Conservation (phyloP, 2,113 vertebrate genomes). For the Oriolus oriolus region DNA sequence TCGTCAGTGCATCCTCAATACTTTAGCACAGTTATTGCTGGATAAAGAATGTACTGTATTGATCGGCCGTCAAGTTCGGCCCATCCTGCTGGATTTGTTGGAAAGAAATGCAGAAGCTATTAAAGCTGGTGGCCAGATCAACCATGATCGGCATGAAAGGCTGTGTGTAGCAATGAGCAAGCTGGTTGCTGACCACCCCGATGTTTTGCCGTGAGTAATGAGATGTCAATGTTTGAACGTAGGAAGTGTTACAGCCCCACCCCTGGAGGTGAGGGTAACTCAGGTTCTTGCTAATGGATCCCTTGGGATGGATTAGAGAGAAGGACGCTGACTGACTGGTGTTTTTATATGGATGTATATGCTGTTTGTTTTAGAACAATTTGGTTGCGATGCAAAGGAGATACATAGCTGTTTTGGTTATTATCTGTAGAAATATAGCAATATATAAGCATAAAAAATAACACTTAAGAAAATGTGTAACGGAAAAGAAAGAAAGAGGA, state of each 20-base stretch:
- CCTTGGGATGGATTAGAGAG: neutral
- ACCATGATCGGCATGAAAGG: slow-evolving; percentile 92
- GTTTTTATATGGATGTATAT: no score
- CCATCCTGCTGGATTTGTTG: slow-evolving; percentile 88
- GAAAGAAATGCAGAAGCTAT: slow-evolving; percentile 88
- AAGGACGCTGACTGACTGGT: neutral
- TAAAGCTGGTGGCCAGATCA: slow-evolving; percentile 79
- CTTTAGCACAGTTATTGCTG: slow-evolving; percentile 82
- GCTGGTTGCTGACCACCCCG: slow-evolving; percentile 83
- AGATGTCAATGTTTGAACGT: neutral
- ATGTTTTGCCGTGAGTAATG: slow-evolving; percentile 86
- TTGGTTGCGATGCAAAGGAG: neutral
- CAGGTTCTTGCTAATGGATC: neutral
- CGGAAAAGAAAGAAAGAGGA: neutral
- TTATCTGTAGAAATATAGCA: neutral
- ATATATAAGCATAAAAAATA: neutral
- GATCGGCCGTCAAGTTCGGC: slow-evolving; percentile 84
- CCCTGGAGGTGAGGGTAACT: no score
- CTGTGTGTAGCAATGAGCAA: slow-evolving; percentile 95
- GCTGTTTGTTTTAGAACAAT: neutral
- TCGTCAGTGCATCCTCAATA: slow-evolving; percentile 83
- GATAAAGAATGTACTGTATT: slow-evolving; percentile 90
- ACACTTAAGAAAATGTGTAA: neutral
- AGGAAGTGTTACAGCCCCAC: neutral
- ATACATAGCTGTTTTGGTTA: neutral